phyloP scores from a whole-genome alignment of 2,888 invertebrate species.

The Eristalinus aeneus region DNA sequence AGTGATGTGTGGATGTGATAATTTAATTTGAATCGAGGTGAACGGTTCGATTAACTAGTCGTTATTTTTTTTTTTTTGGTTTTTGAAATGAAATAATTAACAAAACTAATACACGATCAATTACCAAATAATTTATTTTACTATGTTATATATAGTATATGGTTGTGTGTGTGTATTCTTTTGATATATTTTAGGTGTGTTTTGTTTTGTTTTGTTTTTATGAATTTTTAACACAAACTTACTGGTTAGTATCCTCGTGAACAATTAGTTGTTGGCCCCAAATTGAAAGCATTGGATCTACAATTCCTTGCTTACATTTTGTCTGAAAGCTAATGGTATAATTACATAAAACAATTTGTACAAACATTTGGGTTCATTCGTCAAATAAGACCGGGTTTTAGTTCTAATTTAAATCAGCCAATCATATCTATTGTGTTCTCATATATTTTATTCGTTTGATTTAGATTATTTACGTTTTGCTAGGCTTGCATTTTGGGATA shows the following conservation, averaged over 20 bases:
- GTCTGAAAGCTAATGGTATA: constrained; percentile 87
- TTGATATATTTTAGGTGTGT: constrained; percentile 24
- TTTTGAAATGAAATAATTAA: constrained; percentile 58
- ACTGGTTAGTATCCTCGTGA: constrained; percentile 98
- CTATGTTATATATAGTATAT: constrained; percentile 51
- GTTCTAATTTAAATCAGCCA: constrained; percentile 30
- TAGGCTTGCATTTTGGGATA: constrained; percentile 66
- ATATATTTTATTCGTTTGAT: not conserved
- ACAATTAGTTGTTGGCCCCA: constrained; percentile 99
- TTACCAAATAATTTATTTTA: constrained; percentile 51
- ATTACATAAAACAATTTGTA: constrained; percentile 74
- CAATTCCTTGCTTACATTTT: constrained; percentile 96
- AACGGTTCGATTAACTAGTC: constrained; percentile 12
- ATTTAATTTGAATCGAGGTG: constrained; percentile 53
- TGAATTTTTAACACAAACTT: constrained; percentile 83
- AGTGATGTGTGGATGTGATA: constrained; percentile 49
- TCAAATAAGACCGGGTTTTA: constrained; percentile 61
- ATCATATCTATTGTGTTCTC: constrained; percentile 5
- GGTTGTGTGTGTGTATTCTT: constrained; percentile 54
- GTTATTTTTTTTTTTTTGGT: constrained; percentile 31
- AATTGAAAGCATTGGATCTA: constrained; percentile 99
- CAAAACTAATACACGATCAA: constrained; percentile 64
- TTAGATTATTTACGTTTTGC: constrained; percentile 1
- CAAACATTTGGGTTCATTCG: constrained; percentile 58
- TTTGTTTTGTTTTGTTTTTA: constrained; percentile 48